Base-by-base conservation (phyloP, 2,888 invertebrate genomes). In the Pelosia muscerda region DNA sequence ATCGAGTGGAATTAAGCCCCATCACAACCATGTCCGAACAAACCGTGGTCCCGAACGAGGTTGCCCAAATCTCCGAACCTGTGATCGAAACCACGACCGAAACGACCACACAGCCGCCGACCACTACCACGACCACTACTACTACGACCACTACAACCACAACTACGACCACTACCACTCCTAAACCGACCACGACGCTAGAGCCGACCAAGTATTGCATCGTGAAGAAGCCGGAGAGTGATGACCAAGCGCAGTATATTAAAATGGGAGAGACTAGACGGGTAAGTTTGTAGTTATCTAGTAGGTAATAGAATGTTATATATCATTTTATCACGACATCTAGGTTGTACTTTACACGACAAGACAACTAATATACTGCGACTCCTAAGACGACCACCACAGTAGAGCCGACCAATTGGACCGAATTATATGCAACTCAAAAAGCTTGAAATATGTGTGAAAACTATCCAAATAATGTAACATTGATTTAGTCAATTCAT, bases 191-290 rank as follows among this genome's bases (percentile, higher is more conserved):
- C 26, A 96, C 96, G 26, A 96, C 96, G 42, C 88, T 95, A 71
- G 95, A 94, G 81, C 95, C 95, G 65, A 92, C 95, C 70, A 96
- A 96, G 83, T 98, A 97, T 85, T 98, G 98, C 88, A 97, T 97
- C 65, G 97, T 97, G 63, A 97, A 97, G 92, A 96, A 98, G 79
- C 97, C 97, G 55, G 97, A 97, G 86, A 97, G 97, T 84, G 96
- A 97, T 75, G 97, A 97, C 89, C 87, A 93, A 74, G 91, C 94
- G 76, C 98, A 98, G 91, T 97, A 97, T 81, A 98, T 98, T 83
- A 96, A 97, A 81, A 98, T 98, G 95, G 98, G 98, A 63, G 97
- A 97, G 83, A 97, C 97, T 76, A 97, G 97, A 91, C 95, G 98
- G 95, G 98, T 98, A 92, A 96, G 96, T 77, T 57, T 2, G 5